phyloP scores from a whole-genome alignment of 92 coral and sea anemone genomes.

The Phenganax stokvisi region DNA sequence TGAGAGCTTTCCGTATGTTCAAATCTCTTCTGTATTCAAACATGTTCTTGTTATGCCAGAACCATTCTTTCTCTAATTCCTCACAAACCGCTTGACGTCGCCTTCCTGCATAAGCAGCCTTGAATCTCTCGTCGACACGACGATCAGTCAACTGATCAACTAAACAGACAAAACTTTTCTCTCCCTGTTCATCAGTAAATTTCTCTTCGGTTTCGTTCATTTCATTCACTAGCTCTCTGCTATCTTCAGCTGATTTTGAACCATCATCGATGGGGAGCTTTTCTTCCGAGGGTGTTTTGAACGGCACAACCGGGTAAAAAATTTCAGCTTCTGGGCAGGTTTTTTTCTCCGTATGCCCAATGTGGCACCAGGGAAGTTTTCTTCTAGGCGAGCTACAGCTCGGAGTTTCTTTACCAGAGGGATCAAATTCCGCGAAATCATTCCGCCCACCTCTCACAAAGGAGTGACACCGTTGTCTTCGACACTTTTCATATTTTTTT shows the following conservation, averaged over 20 bases:
- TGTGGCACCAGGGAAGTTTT: no score
- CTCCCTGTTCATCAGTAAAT: constrained; percentile 5
- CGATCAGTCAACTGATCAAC: constrained; percentile 27
- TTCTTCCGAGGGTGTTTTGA: background rate
- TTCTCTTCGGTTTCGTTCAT: background rate
- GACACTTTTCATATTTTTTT: no score
- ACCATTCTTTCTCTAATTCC: constrained; percentile 13
- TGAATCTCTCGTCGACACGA: constrained; percentile 10
- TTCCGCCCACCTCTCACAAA: no score
- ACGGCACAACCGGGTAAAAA: background rate
- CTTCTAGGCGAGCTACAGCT: no score
- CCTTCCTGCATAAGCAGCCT: background rate
- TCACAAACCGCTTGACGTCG: constrained; percentile 25
- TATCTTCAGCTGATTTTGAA: background rate
- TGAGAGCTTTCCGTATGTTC: constrained; percentile 3
- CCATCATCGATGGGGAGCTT: background rate
- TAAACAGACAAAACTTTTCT: constrained; percentile 14
- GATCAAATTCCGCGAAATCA: no score
- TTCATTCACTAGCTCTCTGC: constrained; percentile 16
- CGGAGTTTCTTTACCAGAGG: no score
- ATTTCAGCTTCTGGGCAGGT: background rate
- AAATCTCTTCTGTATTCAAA: constrained; percentile 7
- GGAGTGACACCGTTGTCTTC: no score
- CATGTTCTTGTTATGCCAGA: background rate
- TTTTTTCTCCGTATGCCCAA: background rate